Percentiles rank a stretch among this genome's conserved stretches.
phyloP scores from a whole-genome alignment of 1,140 invertebrate species.

The Helicoverpa zea region DNA sequence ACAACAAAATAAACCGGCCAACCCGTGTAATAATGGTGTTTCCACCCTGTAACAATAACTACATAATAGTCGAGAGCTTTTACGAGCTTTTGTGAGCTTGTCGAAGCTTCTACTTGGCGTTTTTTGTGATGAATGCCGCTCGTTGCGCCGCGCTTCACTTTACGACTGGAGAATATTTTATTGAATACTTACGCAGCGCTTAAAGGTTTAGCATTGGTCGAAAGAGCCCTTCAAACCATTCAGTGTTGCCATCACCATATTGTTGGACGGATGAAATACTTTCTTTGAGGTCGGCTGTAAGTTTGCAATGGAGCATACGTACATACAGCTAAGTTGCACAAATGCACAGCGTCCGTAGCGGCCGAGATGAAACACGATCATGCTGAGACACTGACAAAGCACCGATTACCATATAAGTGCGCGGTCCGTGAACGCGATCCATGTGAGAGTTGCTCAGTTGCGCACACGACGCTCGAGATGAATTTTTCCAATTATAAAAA shows the following conservation, averaged over 20 bases:
- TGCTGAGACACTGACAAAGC: slow-evolving; percentile 56
- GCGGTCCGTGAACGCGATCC: slow-evolving; percentile 43
- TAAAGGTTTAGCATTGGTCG: slow-evolving; percentile 65
- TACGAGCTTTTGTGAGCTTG: slow-evolving; percentile 85
- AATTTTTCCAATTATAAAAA: slow-evolving; percentile 60
- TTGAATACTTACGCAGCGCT: slow-evolving; percentile 78
- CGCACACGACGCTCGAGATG: slow-evolving; percentile 50
- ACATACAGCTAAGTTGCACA: slow-evolving; percentile 6
- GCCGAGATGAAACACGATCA: slow-evolving; percentile 43
- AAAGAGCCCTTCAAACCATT: slow-evolving; percentile 66
- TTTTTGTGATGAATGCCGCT: slow-evolving; percentile 80
- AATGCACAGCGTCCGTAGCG: neutral
- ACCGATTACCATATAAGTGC: slow-evolving; percentile 58
- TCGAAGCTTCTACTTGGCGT: slow-evolving; percentile 80
- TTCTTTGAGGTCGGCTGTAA: slow-evolving; percentile 48
- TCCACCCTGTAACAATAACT: slow-evolving; percentile 86
- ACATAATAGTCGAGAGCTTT: slow-evolving; percentile 85
- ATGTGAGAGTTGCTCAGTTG: slow-evolving; percentile 42
- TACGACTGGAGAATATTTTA: slow-evolving; percentile 78
- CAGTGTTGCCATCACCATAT: slow-evolving; percentile 67
- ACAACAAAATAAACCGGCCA: slow-evolving; percentile 82
- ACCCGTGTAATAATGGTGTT: slow-evolving; percentile 84
- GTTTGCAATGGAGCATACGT: slow-evolving; percentile 11
- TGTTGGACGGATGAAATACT: slow-evolving; percentile 66
- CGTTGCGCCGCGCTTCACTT: slow-evolving; percentile 67